These are phyloP conservation scores for Ecdyonurus torrentis DNA, from an alignment of 2,888 invertebrate genomes.

Conservation along the genomic window DNA sequence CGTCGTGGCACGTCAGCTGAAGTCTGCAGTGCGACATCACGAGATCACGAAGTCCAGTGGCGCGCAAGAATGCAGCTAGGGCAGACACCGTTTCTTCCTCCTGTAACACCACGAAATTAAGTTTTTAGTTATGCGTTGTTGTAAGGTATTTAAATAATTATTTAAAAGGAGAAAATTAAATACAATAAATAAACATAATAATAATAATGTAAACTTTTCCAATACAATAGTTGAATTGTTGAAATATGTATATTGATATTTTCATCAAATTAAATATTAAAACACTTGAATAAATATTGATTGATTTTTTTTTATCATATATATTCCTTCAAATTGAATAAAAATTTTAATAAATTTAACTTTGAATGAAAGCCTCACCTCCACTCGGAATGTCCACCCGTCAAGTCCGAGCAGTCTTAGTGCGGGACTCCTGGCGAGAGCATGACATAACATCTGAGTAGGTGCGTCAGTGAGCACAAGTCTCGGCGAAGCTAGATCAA, in stretches of 20 bases:
- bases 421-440: conserved; percentile 29
- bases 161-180: too few relatives aligned
- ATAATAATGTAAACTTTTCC: too few relatives aligned
- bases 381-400: conserved; percentile 38
- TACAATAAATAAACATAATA: too few relatives aligned
- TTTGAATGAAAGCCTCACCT: conserved; percentile 24
- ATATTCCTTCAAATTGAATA: too few relatives aligned
- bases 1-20: conserved; percentile 30
- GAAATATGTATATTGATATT: too few relatives aligned
- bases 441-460: conserved; percentile 29
- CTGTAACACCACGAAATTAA: conserved; percentile 18
- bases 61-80: conserved; percentile 30
- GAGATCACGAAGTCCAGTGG: conserved; percentile 32
- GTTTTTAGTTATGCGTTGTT: too few relatives aligned
- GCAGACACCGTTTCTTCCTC: conserved; percentile 30
- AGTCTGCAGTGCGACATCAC: conserved; percentile 34
- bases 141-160: too few relatives aligned
- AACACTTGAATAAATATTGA: too few relatives aligned
- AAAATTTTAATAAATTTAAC: too few relatives aligned
- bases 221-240: too few relatives aligned
- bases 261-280: too few relatives aligned
- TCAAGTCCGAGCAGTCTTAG: conserved; percentile 33
- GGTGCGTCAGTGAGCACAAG: conserved; percentile 33
- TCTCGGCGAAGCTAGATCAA: conserved; percentile 35
- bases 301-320: neutral